Base-by-base conservation (phyloP, 2,888 invertebrate species). In the Ormia ochracea region DNA sequence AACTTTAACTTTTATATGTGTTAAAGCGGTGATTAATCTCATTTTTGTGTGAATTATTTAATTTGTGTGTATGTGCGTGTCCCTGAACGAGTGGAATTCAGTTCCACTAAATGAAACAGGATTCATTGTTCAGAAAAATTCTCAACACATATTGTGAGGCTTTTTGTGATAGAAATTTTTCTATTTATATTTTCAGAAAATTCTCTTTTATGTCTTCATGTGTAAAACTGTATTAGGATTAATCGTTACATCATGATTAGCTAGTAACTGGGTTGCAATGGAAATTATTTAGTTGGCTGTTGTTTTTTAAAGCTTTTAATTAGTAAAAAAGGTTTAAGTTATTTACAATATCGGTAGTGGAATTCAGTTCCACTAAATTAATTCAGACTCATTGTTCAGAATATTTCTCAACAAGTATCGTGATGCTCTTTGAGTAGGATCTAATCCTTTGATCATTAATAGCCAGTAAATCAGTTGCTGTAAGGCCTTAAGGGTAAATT, bases 381-480 rank as follows among this genome's bases (percentile, higher is more conserved):
- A n/a, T n/a, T n/a, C 33, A 33, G 23, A 14, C 43, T 63, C 17
- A 63, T 65, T 65, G 66, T 59, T 50, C 17, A n/a, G 7, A 41
- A 17, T 36, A 45, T 5, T 23, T 48, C 43, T 48, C 31, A 26
- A 41, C 21, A 58, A 48, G 38, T n/a, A n/a, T n/a, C 7, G 0
- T 14, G 28, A 65, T 26, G 50, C 31, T 77, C 69, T 61, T 63
- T 69, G 68, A 61, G 76, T n/a, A n/a, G n/a, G n/a, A n/a, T n/a
- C n/a, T n/a, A n/a, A n/a, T n/a, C n/a, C n/a, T n/a, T n/a, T n/a
- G n/a, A n/a, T n/a, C n/a, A n/a, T n/a, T n/a, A n/a, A n/a, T n/a
- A n/a, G n/a, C n/a, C n/a, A n/a, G n/a, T n/a, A n/a, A n/a, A n/a
- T n/a, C n/a, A n/a, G n/a, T n/a, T n/a, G n/a, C n/a, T n/a, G n/a